Evolutionary conservation across 2,888 invertebrate species (phyloP), one percentile per base, ranked within the genome.

Genomic region (Lasioglossum leucozonium): DNA sequence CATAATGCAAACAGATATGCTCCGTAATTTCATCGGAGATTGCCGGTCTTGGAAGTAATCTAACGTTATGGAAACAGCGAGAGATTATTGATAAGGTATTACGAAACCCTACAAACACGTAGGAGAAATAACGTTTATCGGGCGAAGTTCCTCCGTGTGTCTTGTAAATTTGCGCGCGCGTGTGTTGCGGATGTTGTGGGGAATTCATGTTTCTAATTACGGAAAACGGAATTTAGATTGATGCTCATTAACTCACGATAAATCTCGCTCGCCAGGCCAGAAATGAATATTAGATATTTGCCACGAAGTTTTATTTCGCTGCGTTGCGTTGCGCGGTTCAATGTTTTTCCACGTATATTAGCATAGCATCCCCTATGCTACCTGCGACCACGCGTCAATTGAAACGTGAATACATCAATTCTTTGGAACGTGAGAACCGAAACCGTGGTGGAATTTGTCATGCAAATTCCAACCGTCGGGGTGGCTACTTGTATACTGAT

Each of bases 141-240:
- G 51, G 8, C 1, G 51, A 51, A n/a, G 51, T 51, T 18, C 30
- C 30, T 30, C 18, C n/a, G n/a, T 6, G 30, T 62, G 13, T 62
- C 62, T 62, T 62, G 30, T 62, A 62, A 62, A 62, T 30, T 51
- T 3, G 34, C 34, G 34, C 34, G 62, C 62, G 18, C 30, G 62
- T 26, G 5, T 30, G 34, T 62, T 30, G 62, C 62, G 62, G 62
- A 62, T 62, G 30, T 30, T 30, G 16, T 8, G 8, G 62, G 34
- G 62, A 55, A 67, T 76, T 72, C 72, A 62, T 71, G 62, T 62
- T 30, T 62, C 62, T 62, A 62, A 62, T 62, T 62, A 34, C 62
- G 62, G 62, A 62, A 62, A 62, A 62, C 62, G 34, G 62, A 62
- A 62, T 62, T 62, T 62, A 62, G 62, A 62, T 62, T 62, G 30